A percentile compares a stretch with the other conserved stretches of the same genome.
Conservation (phyloP, 2,113 vertebrate genomes). For the Tachysurus vachellii region DNA sequence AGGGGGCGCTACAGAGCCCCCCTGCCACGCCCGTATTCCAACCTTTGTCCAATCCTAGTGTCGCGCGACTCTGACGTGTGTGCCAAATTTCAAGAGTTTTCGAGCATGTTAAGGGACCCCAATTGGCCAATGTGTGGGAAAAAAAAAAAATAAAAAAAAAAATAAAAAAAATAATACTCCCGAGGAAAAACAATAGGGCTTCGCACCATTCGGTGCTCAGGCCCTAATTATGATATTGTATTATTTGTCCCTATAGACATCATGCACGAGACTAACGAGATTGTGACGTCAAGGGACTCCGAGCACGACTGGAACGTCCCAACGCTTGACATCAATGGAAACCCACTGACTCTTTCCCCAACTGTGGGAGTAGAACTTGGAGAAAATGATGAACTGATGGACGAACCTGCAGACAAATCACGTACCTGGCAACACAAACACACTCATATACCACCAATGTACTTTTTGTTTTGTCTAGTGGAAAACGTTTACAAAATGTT, state of each 20-base stretch:
- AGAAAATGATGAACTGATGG: conserved; percentile 2
- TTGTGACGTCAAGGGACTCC: background rate
- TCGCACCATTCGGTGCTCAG: too few relatives aligned
- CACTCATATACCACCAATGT: background rate
- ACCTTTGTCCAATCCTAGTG: too few relatives aligned
- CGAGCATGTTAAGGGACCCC: too few relatives aligned
- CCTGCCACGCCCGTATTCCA: too few relatives aligned
- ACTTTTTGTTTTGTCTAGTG: background rate
- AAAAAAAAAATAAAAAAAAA: too few relatives aligned
- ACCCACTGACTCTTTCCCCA: background rate
- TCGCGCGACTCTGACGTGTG: too few relatives aligned
- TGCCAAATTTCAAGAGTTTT: too few relatives aligned
- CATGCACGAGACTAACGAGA: conserved; percentile 10
- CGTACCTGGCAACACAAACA: conserved; percentile 13
- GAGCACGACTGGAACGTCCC: background rate
- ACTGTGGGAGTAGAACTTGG: background rate
- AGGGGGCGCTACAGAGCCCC: too few relatives aligned
- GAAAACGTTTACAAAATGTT: background rate
- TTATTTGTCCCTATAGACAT: background rate
- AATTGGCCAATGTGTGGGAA: too few relatives aligned
- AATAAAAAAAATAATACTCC: too few relatives aligned
- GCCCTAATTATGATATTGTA: background rate
- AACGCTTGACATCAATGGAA: background rate
- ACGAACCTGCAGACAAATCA: conserved; percentile 15
- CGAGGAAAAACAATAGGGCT: too few relatives aligned